These are phyloP conservation scores for Trichomycterus rosablanca DNA, from an alignment of 2,113 vertebrate species.

Conservation along the genomic window DNA sequence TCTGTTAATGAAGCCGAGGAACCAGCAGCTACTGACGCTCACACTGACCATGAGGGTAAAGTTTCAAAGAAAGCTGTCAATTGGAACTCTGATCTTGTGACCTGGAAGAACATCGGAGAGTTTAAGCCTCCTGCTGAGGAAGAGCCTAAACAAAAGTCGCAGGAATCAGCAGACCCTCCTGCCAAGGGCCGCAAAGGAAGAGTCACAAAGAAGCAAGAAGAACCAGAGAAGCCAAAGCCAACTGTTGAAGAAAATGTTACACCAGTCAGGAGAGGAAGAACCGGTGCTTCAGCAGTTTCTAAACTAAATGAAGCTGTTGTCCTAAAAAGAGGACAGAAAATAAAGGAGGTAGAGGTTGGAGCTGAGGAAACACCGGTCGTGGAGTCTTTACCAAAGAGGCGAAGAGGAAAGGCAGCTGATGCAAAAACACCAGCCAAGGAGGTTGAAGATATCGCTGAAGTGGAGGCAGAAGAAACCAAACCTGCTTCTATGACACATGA, in stretches of 20 bases:
- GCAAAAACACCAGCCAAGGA: neutral
- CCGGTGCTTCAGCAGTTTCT: neutral
- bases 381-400: conserved; percentile 23
- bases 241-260: neutral
- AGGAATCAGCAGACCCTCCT: conserved; percentile 11
- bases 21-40: neutral
- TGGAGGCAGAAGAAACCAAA: neutral
- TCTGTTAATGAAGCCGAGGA: conserved; percentile 2
- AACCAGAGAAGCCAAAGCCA: neutral
- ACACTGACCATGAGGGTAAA: conserved; percentile 5
- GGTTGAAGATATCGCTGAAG: neutral
- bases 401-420: conserved; percentile 15
- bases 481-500: neutral
- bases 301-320: neutral
- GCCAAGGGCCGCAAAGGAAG: conserved; percentile 54
- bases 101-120: conserved; percentile 23
- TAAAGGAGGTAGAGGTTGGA: neutral
- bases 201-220: conserved; percentile 46
- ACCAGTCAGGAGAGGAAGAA: conserved; percentile 24
- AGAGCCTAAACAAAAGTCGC: neutral
- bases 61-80: conserved; percentile 43
- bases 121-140: neutral
- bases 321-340: conserved; percentile 35
- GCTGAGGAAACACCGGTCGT: neutral
- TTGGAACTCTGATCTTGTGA: conserved; percentile 43